These are phyloP conservation scores for Propithecus perrieri DNA, from an alignment of 2,797 vertebrate genomes.

Conservation along the genomic window DNA sequence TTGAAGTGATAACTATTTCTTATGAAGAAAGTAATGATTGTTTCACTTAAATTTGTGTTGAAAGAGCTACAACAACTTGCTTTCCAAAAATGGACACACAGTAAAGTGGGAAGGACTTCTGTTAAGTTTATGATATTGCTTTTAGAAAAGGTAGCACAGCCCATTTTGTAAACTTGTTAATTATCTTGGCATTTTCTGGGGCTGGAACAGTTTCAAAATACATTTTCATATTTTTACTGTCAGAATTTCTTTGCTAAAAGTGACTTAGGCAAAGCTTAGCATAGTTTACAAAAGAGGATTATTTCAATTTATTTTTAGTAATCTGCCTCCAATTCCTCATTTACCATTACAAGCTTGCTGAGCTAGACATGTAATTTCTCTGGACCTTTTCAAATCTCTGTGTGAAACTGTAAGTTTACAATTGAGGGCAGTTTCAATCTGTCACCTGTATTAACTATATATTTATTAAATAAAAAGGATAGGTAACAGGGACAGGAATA, in stretches of 20 bases:
- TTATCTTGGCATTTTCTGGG: constrained; percentile 52
- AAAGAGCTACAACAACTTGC: not conserved
- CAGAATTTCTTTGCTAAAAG: constrained; percentile 47
- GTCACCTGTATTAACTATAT: not conserved
- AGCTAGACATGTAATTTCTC: constrained; percentile 8
- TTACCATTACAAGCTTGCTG: constrained; percentile 26
- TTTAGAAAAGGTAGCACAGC: not conserved
- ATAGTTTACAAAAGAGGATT: constrained; percentile 44
- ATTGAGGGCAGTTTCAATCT: not conserved
- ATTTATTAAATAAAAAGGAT: not conserved
- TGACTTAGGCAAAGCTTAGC: constrained; percentile 28
- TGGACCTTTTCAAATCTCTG: constrained; percentile 16
- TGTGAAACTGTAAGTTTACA: not conserved
- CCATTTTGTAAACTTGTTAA: constrained; percentile 44
- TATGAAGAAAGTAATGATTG: not conserved
- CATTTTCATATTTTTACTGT: constrained; percentile 41
- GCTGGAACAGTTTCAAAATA: constrained; percentile 21
- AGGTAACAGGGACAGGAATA: not conserved
- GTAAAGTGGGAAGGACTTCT: not conserved
- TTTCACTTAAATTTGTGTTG: constrained; percentile 40
- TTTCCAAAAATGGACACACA: not conserved
- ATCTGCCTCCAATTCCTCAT: constrained; percentile 26
- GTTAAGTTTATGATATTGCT: not conserved
- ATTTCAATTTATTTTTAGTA: constrained; percentile 68
- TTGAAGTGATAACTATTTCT: not conserved